Percentiles rank a stretch among this genome's conserved stretches.
phyloP scores from a whole-genome alignment of 2,797 vertebrate species.

The Craterocephalus amniculus region DNA sequence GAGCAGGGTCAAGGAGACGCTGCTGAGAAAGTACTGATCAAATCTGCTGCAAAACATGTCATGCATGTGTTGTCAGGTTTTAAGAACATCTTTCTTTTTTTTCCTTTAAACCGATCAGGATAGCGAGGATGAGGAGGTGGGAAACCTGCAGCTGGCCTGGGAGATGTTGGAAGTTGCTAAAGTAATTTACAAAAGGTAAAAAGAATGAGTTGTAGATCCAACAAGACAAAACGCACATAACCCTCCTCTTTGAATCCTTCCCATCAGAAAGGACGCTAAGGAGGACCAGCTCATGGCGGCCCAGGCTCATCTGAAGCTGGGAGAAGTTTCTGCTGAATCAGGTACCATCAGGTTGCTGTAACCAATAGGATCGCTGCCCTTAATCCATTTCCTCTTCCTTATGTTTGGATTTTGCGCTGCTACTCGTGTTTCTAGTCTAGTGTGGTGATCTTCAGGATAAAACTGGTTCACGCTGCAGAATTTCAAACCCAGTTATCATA shows the following conservation, averaged over 20 bases:
- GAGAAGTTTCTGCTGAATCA: conserved; percentile 96
- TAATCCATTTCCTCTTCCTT: too few species aligned
- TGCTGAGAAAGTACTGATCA: conserved; percentile 87
- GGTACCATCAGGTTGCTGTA: conserved; percentile 73
- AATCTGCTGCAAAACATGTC: too few species aligned
- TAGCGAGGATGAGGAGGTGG: conserved; percentile 89
- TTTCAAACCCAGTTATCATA: too few species aligned
- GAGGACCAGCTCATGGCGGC: conserved; percentile 93
- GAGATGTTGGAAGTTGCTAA: conserved; percentile 98
- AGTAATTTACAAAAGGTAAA: conserved; percentile 94
- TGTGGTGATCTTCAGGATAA: too few species aligned
- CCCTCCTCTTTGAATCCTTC: background rate
- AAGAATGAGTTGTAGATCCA: fast-evolving
- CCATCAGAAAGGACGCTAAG: conserved; percentile 87
- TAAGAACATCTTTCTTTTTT: too few species aligned
- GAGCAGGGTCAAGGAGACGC: conserved; percentile 80
- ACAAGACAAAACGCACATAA: background rate
- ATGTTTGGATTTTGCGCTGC: too few species aligned
- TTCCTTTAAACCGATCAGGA: conserved; percentile 75
- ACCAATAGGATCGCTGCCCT: too few species aligned
- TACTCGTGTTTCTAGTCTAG: too few species aligned
- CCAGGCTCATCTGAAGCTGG: conserved; percentile 93
- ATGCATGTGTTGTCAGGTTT: too few species aligned
- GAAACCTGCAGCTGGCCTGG: conserved; percentile 97
- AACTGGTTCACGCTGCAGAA: too few species aligned